Percentiles rank a stretch among this genome's conserved stretches.
phyloP scores from a whole-genome alignment of 1,140 invertebrate genomes.

The Drosophila truncata region DNA sequence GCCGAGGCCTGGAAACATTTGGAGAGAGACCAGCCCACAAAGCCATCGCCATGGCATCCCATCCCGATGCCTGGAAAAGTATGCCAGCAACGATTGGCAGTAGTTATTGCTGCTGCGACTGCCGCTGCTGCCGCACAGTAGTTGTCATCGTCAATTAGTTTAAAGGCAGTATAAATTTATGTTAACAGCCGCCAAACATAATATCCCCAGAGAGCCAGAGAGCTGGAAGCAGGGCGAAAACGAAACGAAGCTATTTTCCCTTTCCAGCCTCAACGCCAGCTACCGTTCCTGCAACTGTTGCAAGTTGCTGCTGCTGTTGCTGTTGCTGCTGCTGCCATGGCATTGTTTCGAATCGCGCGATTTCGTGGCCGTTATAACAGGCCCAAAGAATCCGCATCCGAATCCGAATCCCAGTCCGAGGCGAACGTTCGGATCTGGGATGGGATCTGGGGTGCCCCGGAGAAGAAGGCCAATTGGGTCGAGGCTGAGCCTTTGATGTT shows the following conservation, averaged over 20 bases:
- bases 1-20: conserved; percentile 48
- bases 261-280: conserved; percentile 51
- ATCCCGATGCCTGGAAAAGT: conserved; percentile 52
- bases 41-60: conserved; percentile 21
- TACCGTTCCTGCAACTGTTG: conserved; percentile 57
- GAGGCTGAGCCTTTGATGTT: conserved; percentile 61
- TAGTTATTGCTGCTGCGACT: conserved; percentile 13
- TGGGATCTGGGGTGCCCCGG: conserved; percentile 3
- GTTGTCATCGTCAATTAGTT: conserved; percentile 79
- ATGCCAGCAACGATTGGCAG: conserved; percentile 50
- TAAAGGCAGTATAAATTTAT: conserved; percentile 76
- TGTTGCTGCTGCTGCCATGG: conserved; percentile 16
- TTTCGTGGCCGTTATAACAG: conserved; percentile 70
- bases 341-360: conserved; percentile 55
- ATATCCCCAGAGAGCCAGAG: conserved; percentile 52
- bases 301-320: conserved; percentile 17
- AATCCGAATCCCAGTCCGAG: conserved; percentile 21
- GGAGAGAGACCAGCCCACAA: conserved; percentile 51
- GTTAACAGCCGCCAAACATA: conserved; percentile 71
- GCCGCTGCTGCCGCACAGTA: conserved; percentile 38
- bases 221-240: conserved; percentile 35
- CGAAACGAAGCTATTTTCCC: conserved; percentile 60
- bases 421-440: conserved; percentile 9
- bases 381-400: conserved; percentile 38
- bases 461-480: conserved; percentile 50